Conservation (phyloP, 2,113 vertebrate genomes). For the Thunnus maccoyii region DNA sequence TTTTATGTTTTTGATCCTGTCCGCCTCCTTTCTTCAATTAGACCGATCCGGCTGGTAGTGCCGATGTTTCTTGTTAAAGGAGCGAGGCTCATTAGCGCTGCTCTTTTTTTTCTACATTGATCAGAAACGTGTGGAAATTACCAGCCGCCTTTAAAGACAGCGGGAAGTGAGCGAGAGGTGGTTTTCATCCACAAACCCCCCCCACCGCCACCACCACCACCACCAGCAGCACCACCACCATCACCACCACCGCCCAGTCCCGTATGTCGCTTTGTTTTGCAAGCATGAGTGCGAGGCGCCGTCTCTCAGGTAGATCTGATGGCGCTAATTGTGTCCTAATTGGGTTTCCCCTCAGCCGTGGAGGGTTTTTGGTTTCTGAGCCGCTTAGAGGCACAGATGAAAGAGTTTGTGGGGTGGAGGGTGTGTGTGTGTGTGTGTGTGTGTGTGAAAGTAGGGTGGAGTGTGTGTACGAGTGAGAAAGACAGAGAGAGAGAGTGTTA, state of each 20-base stretch:
- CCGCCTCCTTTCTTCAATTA: background rate
- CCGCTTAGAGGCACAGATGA: conserved; percentile 40
- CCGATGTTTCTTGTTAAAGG: background rate
- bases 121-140: conserved; percentile 44
- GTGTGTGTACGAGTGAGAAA: background rate
- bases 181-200: background rate
- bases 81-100: conserved; percentile 26
- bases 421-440: conserved; percentile 16
- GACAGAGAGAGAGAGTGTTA: conserved; percentile 3
- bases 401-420: conserved; percentile 31
- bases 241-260: background rate
- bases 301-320: conserved; percentile 69
- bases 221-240: background rate
- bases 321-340: conserved; percentile 65
- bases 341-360: conserved; percentile 45
- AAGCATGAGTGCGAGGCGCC: background rate
- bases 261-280: conserved; percentile 59
- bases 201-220: background rate
- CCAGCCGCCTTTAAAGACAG: conserved; percentile 24
- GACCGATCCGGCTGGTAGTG: background rate
- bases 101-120: conserved; percentile 34
- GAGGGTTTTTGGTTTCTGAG: conserved; percentile 49
- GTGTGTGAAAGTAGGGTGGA: conserved; percentile 10
- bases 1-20: background rate
- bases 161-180: conserved; percentile 4